Evolutionary conservation across 2,797 vertebrate genomes (phyloP), one percentile per base, ranked within the genome.

Genomic region (Chanos chanos): DNA sequence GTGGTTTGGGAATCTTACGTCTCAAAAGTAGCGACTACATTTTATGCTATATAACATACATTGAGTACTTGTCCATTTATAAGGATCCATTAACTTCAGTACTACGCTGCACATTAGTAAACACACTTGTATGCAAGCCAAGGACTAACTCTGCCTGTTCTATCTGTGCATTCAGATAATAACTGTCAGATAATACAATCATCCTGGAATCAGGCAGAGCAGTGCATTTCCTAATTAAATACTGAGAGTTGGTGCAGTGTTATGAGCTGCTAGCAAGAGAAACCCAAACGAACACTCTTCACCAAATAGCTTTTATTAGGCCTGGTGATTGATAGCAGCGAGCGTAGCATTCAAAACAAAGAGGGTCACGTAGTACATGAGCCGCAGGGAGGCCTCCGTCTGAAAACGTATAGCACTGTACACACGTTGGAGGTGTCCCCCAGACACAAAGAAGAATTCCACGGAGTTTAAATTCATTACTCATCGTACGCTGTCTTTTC

Each of bases 401-500:
- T 15, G 31, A 15, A 28, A 27, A 16, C 12, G 19, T 50, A 40
- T 34, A 43, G 39, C 15, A 21, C 25, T n/a, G n/a, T n/a, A 28
- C 3, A 1, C 61, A 48, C 13, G 25, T 30, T 40, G 47, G 22
- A 50, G 12, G 13, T 52, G 31, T 9, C 18, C 52, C 22, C 4
- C 13, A 1, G 60, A 19, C 24, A 28, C 41, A 5, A 30, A 3
- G 34, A 34, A 30, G 10, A 50, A 47, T 50, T 39, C 34, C 52
- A 6, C n/a, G 36, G 21, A 28, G 19, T 9, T 39, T 43, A 19
- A 19, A 44, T 49, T 40, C 16, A 41, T 28, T 22, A 22, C 36
- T 16, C 55, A 16, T 40, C 24, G 4, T n/a, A 7, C 45, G 3
- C 66, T 65, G 57, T 10, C 40, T 33, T 19, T 34, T 22, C 28